phyloP scores from a whole-genome alignment of 1,140 invertebrate genomes.

The Zophobas morio region DNA sequence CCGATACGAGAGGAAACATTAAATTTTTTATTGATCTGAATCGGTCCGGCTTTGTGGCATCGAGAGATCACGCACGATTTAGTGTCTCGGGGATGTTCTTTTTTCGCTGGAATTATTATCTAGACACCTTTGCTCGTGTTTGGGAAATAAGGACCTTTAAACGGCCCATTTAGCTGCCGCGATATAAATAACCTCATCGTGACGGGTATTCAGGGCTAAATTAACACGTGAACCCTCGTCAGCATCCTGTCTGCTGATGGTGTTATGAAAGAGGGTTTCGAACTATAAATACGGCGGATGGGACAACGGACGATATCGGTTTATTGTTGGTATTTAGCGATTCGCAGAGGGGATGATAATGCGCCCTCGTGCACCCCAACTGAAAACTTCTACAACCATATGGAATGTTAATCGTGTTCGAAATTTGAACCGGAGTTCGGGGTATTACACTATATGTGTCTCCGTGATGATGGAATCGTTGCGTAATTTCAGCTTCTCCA shows the following conservation, averaged over 20 bases:
- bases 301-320: background rate
- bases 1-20: background rate
- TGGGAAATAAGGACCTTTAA: constrained; percentile 15
- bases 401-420: too few species aligned
- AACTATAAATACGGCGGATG: constrained; percentile 16
- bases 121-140: constrained; percentile 1
- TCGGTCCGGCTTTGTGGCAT: background rate
- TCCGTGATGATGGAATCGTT: too few species aligned
- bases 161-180: constrained; percentile 17
- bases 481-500: too few species aligned
- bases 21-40: background rate
- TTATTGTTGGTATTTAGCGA: constrained; percentile 4
- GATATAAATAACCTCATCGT: constrained; percentile 39
- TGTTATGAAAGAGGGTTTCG: constrained; percentile 35
- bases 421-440: too few species aligned
- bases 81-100: background rate
- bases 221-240: constrained; percentile 39
- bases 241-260: constrained; percentile 34
- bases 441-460: too few species aligned
- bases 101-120: background rate
- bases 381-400: too few species aligned
- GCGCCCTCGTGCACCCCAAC: too few species aligned
- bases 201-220: constrained; percentile 39
- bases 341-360: too few species aligned
- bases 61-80: background rate